Base-by-base conservation (phyloP, 1,140 invertebrate genomes). In the Brachionus sp. region DNA sequence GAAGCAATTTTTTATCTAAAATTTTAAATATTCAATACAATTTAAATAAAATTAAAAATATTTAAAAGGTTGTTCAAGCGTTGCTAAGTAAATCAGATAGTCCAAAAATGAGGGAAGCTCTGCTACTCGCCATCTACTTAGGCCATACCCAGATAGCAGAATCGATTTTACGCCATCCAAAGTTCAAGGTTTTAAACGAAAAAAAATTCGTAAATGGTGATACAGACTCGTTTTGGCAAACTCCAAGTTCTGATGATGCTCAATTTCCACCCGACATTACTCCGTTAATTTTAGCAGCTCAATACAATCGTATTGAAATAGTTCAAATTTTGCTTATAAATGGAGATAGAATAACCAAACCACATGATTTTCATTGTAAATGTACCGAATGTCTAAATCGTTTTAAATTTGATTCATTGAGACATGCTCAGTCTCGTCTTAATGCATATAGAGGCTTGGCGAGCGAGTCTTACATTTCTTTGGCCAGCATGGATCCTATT, bases 401-500 rank as follows among this genome's bases (percentile, higher is more conserved):
- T 83, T 86, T 86, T 82, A 86, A 86, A 85, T 88, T 86, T 80
- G 87, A 89, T 84, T 86, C 86, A 50, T 84, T 88, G 13, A 84
- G 87, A 6, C 84, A 84, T 73, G 84, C 84, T 7, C 80, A 83
- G 42, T 88, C 87, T 13, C 84, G 89, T 19, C 83, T 89, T 10
- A 88, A 89, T 84, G 86, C 87, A 4, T 89, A 88, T 85, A 66
- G 86, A 53, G 88, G 86, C 0, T 83, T 89, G 80, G 85, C 88
- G 1, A 89, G 88, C 82, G 87, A 88, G 78, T 90, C 91, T 0
- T 93, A 92, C 85, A 91, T 93, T 77, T 92, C 92, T 33, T 90
- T 93, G 83, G 91, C 90, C 0, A 90, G 91, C 0, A 87, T 90
- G 42, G 92, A 93, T 87, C 93, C 92, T 0, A 91, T 93, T 57